These are phyloP conservation scores for Hydroisotoma schaefferi DNA, from an alignment of 2,888 invertebrate species.

Conservation along the genomic window DNA sequence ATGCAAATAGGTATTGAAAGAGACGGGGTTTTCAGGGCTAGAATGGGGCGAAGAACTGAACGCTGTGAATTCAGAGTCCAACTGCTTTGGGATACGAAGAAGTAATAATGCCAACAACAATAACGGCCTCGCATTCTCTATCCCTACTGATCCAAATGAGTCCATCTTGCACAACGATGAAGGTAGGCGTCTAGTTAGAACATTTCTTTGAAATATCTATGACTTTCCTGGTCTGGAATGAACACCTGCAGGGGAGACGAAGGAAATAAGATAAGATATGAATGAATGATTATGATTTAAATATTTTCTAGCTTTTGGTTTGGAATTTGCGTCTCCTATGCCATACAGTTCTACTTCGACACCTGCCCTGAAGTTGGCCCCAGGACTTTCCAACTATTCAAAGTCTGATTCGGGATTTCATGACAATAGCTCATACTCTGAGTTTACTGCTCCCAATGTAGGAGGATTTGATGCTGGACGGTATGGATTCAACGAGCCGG, in stretches of 20 bases:
- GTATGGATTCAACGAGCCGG: constrained; percentile 11
- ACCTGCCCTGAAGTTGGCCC: not conserved
- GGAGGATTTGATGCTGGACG: not conserved
- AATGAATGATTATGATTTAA: not conserved
- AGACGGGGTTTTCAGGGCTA: not conserved
- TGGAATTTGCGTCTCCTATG: not conserved
- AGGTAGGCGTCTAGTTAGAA: not conserved
- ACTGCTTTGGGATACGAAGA: not conserved
- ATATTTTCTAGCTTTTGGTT: not conserved
- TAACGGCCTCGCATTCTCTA: not conserved
- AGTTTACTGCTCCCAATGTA: not conserved
- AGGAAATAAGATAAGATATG: not conserved
- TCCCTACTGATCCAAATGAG: constrained; percentile 4
- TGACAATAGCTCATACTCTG: not conserved
- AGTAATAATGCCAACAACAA: not conserved
- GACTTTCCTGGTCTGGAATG: not conserved
- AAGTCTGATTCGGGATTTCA: not conserved
- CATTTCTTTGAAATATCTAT: not conserved
- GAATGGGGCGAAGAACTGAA: constrained; percentile 3
- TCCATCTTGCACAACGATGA: constrained; percentile 3
- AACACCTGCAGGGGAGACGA: not conserved
- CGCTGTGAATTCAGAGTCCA: not conserved
- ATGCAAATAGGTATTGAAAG: not conserved
- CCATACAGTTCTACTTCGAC: not conserved
- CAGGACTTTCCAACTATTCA: not conserved